Conservation (phyloP, 2,797 vertebrate genomes). For the Euthynnus affinis region DNA sequence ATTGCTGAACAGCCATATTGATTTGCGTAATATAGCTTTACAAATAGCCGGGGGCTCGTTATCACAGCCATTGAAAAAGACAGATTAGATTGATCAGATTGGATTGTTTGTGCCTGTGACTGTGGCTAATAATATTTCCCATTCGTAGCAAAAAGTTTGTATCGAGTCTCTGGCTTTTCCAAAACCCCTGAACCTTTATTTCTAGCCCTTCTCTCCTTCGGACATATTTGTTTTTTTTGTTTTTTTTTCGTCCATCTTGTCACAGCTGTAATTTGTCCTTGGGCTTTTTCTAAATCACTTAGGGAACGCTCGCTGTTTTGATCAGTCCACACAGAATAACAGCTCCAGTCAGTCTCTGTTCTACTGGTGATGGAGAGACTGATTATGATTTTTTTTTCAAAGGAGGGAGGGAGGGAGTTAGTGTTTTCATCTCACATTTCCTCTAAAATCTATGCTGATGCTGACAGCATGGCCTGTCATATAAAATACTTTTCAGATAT, state of each 20-base stretch:
- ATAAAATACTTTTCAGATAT: conserved; percentile 19
- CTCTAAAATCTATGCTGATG: conserved; percentile 30
- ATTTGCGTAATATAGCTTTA: conserved; percentile 48
- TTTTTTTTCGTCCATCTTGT: background rate
- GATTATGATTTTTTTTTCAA: conserved; percentile 60
- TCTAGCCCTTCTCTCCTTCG: background rate
- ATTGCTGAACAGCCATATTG: conserved; percentile 47
- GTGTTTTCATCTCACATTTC: conserved; percentile 48
- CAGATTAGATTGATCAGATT: conserved; percentile 25
- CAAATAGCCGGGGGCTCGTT: conserved; percentile 44
- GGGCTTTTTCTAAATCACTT: conserved; percentile 22
- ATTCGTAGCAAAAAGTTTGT: conserved; percentile 29
- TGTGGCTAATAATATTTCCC: conserved; percentile 20
- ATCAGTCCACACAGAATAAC: conserved; percentile 43
- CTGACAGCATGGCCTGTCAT: conserved; percentile 6
- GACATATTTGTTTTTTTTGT: conserved; percentile 2
- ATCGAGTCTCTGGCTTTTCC: background rate
- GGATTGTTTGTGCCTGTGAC: conserved; percentile 15
- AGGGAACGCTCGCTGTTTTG: conserved; percentile 26
- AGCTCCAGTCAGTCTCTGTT: conserved; percentile 34
- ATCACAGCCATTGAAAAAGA: conserved; percentile 30
- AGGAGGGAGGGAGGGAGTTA: conserved; percentile 3
- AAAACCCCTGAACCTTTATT: background rate
- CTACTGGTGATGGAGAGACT: conserved; percentile 16
- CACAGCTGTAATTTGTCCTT: conserved; percentile 38